These are phyloP conservation scores for Drosophila sturtevanti DNA, from an alignment of 1,140 invertebrate species.

Conservation along the genomic window DNA sequence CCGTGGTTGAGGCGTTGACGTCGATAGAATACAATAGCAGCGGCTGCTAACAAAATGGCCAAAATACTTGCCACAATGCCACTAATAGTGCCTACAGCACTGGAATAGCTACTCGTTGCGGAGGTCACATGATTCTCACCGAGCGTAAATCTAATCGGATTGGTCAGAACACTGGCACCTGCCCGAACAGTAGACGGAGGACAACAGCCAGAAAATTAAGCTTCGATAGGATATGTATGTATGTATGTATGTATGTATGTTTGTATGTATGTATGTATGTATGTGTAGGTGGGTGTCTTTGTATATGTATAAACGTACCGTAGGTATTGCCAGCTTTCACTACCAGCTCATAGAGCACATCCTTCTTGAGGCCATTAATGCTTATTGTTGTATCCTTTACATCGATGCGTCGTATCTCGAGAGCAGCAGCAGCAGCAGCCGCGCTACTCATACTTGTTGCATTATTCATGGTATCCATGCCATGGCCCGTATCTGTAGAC, in stretches of 20 bases:
- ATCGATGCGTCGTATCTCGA: slow-evolving; percentile 87
- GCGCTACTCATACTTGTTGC: slow-evolving; percentile 65
- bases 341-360: slow-evolving; percentile 89
- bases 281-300: neutral
- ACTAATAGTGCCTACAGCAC: slow-evolving; percentile 86
- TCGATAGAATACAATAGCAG: slow-evolving; percentile 87
- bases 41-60: slow-evolving; percentile 86
- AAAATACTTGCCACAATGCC: slow-evolving; percentile 87
- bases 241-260: neutral
- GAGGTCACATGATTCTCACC: slow-evolving; percentile 87
- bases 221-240: neutral
- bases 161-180: slow-evolving; percentile 89
- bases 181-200: slow-evolving; percentile 41
- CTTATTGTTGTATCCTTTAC: slow-evolving; percentile 88
- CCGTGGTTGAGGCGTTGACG: slow-evolving; percentile 85
- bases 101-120: slow-evolving; percentile 84
- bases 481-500: slow-evolving; percentile 46
- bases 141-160: slow-evolving; percentile 88
- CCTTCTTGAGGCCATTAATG: slow-evolving; percentile 88
- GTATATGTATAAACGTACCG: slow-evolving; percentile 79
- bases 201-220: slow-evolving; percentile 69
- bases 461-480: slow-evolving; percentile 75
- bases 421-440: slow-evolving; percentile 47
- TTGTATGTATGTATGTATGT: neutral
- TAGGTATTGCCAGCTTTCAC: slow-evolving; percentile 91